Evolutionary conservation across 2,797 vertebrate genomes (phyloP), one percentile per base, ranked within the genome.

Genomic region (Tinamus major): DNA sequence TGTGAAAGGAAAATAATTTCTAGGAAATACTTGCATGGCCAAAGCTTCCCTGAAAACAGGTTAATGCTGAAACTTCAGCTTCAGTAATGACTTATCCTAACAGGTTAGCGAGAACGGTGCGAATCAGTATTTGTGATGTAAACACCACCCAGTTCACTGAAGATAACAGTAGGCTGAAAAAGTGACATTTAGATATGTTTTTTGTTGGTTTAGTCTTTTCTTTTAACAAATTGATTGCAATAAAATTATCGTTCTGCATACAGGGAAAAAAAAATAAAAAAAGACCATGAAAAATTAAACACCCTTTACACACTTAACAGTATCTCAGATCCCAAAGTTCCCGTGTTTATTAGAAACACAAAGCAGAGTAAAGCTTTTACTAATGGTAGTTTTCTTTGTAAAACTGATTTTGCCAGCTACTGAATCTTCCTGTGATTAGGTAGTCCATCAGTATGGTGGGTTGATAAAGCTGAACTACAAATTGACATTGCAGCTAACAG

Each of bases 401-500:
- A 68, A 94, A 85, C 19, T 68, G 26, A 29, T 74, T 87, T 85
- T 75, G 13, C 42, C 68, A 92, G 53, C 4, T 29, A 64, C 37
- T 84, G 74, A 70, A 78, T 87, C 20, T 69, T 67, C 41, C 75
- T 39, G 21, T 81, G 64, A 89, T 82, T 63, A 76, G 74, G n/a
- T 64, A 79, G 61, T 55, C 58, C 42, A 65, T 19, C 33, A 35
- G 37, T 72, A 5, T 18, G 58, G 53, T 82, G 44, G 21, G 68
- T 89, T 78, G 80, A 44, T 78, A 69, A 24, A 94, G 71, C 64
- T 72, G 65, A 72, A 81, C 31, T 53, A 58, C 56, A 90, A 96
- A 74, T 24, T 56, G 68, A 35, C 71, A 27, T 44, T 76, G 44
- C 53, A 86, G 70, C 35, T 71, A 89, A 93, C 85, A 87, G 80